Percentiles rank a stretch among this genome's conserved stretches.
phyloP scores from a whole-genome alignment of 2,888 invertebrate species.

The Leptinotarsa haldemani region DNA sequence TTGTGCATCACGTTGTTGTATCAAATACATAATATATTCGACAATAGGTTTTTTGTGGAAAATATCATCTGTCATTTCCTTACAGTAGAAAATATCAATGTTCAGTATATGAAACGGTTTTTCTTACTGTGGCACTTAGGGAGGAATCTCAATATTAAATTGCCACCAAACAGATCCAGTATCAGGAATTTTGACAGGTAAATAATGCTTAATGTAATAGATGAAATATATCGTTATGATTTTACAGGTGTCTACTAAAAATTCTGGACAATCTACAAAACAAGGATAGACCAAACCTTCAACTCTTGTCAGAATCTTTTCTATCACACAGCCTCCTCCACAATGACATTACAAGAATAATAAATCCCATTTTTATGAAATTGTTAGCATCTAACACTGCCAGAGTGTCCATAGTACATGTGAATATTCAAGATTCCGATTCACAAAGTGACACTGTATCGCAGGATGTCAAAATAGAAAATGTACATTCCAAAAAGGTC shows the following conservation, averaged over 20 bases:
- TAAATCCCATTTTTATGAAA: constrained; percentile 82
- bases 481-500: constrained; percentile 70
- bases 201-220: constrained; percentile 34
- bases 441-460: constrained; percentile 58
- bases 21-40: constrained; percentile 80
- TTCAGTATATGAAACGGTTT: constrained; percentile 75
- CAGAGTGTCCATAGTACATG: constrained; percentile 82
- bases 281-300: constrained; percentile 70
- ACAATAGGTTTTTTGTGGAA: constrained; percentile 72
- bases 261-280: constrained; percentile 76
- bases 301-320: constrained; percentile 80
- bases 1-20: constrained; percentile 78
- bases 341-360: constrained; percentile 81
- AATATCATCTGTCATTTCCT: constrained; percentile 73
- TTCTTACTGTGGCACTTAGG: constrained; percentile 82
- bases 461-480: constrained; percentile 58
- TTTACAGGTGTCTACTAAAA: constrained; percentile 75
- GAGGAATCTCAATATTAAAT: constrained; percentile 72
- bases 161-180: constrained; percentile 63
- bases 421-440: constrained; percentile 72
- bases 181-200: constrained; percentile 74
- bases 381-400: constrained; percentile 83
- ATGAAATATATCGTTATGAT: neutral
- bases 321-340: constrained; percentile 78
- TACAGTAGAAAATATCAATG: constrained; percentile 65